A percentile compares a stretch with the other conserved stretches of the same genome.
phyloP scores from a whole-genome alignment of 1,140 invertebrate species.

The Danaus plexippus region DNA sequence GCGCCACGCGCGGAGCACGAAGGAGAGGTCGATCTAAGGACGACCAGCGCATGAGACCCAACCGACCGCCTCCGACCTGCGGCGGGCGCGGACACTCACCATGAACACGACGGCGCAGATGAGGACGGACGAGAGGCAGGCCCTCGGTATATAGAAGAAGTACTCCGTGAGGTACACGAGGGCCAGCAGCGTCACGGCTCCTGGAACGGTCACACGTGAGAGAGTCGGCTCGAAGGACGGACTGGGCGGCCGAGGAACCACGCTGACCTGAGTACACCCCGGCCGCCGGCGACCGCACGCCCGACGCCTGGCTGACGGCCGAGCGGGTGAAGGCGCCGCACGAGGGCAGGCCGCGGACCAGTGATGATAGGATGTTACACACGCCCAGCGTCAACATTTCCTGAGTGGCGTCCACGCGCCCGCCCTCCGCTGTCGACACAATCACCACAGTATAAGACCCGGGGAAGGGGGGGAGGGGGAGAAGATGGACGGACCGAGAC shows the following conservation, averaged over 20 bases:
- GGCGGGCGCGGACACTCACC: slow-evolving; percentile 68
- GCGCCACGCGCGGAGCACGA: slow-evolving; percentile 81
- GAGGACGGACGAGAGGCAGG: slow-evolving; percentile 85
- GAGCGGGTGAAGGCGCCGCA: slow-evolving; percentile 86
- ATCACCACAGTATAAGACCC: not conserved
- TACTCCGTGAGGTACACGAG: slow-evolving; percentile 85
- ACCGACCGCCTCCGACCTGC: not conserved
- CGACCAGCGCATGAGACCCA: not conserved
- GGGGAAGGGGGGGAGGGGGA: no score
- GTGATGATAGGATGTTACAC: slow-evolving; percentile 81
- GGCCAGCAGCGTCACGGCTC: slow-evolving; percentile 74
- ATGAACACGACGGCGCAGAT: slow-evolving; percentile 91
- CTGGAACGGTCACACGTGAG: slow-evolving; percentile 57
- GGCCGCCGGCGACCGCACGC: slow-evolving; percentile 81
- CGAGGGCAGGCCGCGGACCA: slow-evolving; percentile 83
- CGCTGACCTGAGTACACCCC: slow-evolving; percentile 79
- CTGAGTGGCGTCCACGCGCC: slow-evolving; percentile 78
- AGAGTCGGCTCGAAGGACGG: slow-evolving; percentile 12
- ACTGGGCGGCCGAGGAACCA: not conserved
- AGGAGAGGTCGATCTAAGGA: slow-evolving; percentile 77
- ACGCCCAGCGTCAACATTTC: slow-evolving; percentile 82
- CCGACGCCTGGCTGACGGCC: slow-evolving; percentile 83
- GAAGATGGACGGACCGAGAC: slow-evolving; percentile 17
- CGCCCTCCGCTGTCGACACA: slow-evolving; percentile 63
- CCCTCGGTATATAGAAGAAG: slow-evolving; percentile 87